phyloP scores from a whole-genome alignment of 2,888 invertebrate genomes.

The Cryptus viduatorius region DNA sequence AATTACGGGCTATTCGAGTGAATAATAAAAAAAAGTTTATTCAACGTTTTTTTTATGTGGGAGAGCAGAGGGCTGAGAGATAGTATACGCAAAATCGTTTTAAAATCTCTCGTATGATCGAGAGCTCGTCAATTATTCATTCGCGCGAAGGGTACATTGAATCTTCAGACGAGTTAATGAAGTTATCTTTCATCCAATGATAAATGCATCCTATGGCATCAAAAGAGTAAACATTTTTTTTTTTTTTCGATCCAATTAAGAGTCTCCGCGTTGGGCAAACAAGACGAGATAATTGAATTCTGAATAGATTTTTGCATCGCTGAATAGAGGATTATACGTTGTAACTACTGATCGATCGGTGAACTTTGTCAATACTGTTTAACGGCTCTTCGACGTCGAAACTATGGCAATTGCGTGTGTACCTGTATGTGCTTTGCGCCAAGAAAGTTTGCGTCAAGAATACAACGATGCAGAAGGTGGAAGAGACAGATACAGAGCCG shows the following conservation, averaged over 20 bases:
- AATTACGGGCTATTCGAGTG: not conserved
- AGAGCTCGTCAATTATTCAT: constrained; percentile 26
- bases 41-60: not conserved
- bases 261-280: constrained; percentile 7
- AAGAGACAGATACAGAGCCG: not conserved
- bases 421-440: not conserved
- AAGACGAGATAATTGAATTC: constrained; percentile 34
- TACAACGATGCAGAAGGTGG: not conserved
- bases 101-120: not conserved
- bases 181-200: constrained; percentile 21
- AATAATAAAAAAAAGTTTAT: not conserved
- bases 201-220: constrained; percentile 3
- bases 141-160: constrained; percentile 12
- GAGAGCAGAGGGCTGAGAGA: not conserved
- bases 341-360: constrained; percentile 8
- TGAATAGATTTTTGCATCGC: constrained; percentile 20
- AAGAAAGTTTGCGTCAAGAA: constrained; percentile 22
- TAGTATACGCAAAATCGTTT: not conserved
- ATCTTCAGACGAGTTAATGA: constrained; percentile 4
- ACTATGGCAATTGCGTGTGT: constrained; percentile 28
- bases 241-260: not conserved
- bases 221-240: constrained; percentile 20
- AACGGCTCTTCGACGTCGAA: constrained; percentile 48
- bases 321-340: constrained; percentile 10
- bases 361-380: not conserved